Evolutionary conservation across 2,113 vertebrate genomes (phyloP).

Genomic region (Urocolius indicus): DNA sequence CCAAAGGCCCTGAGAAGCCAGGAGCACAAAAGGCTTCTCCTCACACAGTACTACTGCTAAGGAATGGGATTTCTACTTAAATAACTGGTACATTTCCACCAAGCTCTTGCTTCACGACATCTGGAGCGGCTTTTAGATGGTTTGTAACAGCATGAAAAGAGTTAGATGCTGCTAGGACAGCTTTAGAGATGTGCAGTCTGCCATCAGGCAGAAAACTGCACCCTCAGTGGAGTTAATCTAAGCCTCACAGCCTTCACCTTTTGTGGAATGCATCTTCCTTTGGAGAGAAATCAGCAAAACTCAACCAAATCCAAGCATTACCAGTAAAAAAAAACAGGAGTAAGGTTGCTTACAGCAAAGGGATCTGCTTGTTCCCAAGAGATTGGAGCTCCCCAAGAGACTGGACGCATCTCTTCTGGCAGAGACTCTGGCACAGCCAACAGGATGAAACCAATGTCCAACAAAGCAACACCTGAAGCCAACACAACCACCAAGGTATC

Average conservation of each 20-base stretch:
- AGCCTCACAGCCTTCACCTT: not conserved
- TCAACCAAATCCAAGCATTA: not conserved
- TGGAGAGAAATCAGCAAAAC: not conserved
- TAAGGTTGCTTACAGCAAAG: conserved; percentile 81
- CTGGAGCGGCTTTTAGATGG: not conserved
- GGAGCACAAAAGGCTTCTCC: not conserved
- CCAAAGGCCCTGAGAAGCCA: not conserved
- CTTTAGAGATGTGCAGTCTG: not conserved
- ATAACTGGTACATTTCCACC: not conserved
- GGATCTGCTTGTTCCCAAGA: conserved; percentile 93
- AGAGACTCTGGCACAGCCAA: conserved; percentile 90
- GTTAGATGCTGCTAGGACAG: not conserved
- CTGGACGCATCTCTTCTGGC: conserved; percentile 92
- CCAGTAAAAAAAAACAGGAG: not conserved
- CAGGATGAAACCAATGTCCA: conserved; percentile 92
- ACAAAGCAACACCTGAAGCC: conserved; percentile 87
- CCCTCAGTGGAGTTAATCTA: not conserved
- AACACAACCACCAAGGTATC: conserved; percentile 90
- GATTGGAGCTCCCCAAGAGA: conserved; percentile 91
- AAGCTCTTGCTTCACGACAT: not conserved
- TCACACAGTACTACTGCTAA: too few relatives aligned
- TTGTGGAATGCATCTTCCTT: not conserved
- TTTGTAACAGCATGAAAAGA: fast-evolving
- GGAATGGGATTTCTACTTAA: not conserved
- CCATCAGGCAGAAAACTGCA: not conserved